Conservation (phyloP, 2,888 invertebrate genomes). For the Parelbella ahira region DNA sequence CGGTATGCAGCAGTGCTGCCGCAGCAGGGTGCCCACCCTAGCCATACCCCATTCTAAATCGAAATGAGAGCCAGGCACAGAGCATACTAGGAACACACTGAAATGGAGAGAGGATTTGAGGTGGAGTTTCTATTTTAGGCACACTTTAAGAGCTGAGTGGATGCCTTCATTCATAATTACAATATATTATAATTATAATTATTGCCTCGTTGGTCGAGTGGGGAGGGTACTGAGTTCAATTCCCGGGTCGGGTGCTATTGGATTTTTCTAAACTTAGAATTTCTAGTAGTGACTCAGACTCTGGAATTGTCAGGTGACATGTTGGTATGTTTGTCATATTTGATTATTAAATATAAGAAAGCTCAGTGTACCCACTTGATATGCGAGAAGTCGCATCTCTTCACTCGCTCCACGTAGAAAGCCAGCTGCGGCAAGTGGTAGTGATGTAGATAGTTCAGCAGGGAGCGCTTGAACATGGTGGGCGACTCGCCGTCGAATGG, state of each 20-base stretch:
- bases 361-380: constrained; percentile 85
- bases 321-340: too few relatives aligned
- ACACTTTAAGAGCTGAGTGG: too few relatives aligned
- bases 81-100: constrained; percentile 92
- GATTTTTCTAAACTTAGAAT: too few relatives aligned
- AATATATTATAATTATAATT: too few relatives aligned
- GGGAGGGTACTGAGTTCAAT: too few relatives aligned
- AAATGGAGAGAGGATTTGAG: constrained; percentile 21
- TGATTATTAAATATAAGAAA: too few relatives aligned
- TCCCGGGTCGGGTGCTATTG: too few relatives aligned
- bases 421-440: constrained; percentile 86
- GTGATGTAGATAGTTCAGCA: constrained; percentile 87
- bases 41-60: constrained; percentile 83
- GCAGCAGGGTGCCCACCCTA: constrained; percentile 82
- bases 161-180: too few relatives aligned
- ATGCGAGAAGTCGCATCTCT: constrained; percentile 88
- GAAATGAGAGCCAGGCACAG: constrained; percentile 90
- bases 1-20: constrained; percentile 82
- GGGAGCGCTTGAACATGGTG: constrained; percentile 89
- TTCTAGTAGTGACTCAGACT: too few relatives aligned
- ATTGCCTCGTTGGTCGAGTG: too few relatives aligned
- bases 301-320: too few relatives aligned
- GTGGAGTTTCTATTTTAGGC: too few relatives aligned
- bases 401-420: constrained; percentile 87
- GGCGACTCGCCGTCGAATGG: constrained; percentile 86